Conservation (phyloP, 2,888 invertebrate species). For the Punctoribates punctum region DNA sequence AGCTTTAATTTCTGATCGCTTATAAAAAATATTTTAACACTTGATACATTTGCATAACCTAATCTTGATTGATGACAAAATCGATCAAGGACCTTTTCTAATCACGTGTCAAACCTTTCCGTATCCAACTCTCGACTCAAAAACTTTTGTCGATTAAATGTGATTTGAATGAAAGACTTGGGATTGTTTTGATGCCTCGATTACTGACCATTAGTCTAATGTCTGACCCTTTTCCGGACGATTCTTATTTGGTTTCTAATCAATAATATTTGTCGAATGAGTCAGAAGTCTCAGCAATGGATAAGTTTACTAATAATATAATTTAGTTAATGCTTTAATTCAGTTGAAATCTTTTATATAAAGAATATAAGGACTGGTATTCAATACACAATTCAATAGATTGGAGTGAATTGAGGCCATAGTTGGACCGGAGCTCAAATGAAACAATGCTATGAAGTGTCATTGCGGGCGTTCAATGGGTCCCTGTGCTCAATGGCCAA, state of each 20-base stretch:
- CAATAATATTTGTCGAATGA: constrained; percentile 5
- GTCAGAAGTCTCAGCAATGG: not conserved
- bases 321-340: constrained; percentile 26
- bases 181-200: no score
- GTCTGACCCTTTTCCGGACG: no score
- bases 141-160: no score
- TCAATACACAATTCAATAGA: constrained; percentile 21
- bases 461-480: constrained; percentile 19
- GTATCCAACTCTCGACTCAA: no score
- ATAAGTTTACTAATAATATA: constrained; percentile 10
- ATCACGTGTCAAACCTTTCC: no score
- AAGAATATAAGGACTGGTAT: not conserved
- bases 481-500: not conserved
- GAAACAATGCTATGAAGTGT: constrained; percentile 26
- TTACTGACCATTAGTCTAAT: no score
- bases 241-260: no score
- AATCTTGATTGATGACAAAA: constrained; percentile 23
- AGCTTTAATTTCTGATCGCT: constrained; percentile 3
- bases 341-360: constrained; percentile 27
- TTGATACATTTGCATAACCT: not conserved
- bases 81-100: not conserved
- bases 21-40: not conserved
- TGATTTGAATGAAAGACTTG: no score
- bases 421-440: constrained; percentile 16
- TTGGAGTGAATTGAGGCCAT: constrained; percentile 15